phyloP scores from a whole-genome alignment of 2,797 vertebrate species.

The Dryobates pubescens region DNA sequence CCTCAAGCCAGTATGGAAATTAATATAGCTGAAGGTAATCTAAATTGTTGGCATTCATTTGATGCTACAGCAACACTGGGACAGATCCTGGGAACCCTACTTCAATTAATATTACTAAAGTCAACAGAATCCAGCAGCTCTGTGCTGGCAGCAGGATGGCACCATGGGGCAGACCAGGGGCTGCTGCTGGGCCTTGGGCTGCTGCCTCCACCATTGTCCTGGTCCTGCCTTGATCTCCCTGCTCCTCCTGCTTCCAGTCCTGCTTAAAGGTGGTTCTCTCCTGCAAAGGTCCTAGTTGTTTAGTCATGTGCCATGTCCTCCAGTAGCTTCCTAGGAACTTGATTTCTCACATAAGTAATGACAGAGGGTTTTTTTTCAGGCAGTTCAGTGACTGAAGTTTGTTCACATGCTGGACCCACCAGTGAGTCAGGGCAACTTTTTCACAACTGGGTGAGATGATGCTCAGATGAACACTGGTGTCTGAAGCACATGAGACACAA shows the following conservation, averaged over 20 bases:
- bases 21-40: slow-evolving; percentile 31
- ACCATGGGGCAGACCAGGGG: not conserved
- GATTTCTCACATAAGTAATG: not conserved
- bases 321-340: not conserved
- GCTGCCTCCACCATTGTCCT: not conserved
- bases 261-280: not conserved
- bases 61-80: slow-evolving; percentile 32
- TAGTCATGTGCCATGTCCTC: accelerated
- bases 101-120: slow-evolving; percentile 29
- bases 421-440: not conserved
- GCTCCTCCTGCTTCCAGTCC: not conserved
- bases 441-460: not conserved
- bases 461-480: not conserved
- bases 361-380: not conserved
- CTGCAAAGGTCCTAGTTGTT: not conserved
- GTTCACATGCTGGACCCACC: not conserved
- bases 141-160: not conserved
- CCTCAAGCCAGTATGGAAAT: slow-evolving; percentile 32
- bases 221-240: not conserved
- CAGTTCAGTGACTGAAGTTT: not conserved
- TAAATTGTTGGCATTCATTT: slow-evolving; percentile 53
- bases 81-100: slow-evolving; percentile 11
- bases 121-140: not conserved
- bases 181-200: not conserved
- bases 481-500: accelerated